Conservation (phyloP, 2,797 vertebrate genomes). For the Galago senegalensis region DNA sequence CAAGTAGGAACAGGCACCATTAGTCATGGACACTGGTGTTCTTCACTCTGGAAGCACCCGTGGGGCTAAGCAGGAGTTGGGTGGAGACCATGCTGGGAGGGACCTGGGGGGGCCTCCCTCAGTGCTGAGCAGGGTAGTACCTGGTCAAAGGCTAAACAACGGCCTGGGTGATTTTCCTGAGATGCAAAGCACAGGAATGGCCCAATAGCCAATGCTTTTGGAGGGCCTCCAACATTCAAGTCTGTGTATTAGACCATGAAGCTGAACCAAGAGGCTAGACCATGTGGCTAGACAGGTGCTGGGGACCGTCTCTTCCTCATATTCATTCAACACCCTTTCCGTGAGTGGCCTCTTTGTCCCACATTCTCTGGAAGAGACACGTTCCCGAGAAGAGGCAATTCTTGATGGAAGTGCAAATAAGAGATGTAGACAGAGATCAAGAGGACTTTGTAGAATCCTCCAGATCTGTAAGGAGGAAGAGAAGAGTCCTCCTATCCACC, state of each 20-base stretch:
- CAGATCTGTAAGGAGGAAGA: too few relatives aligned
- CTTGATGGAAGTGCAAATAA: background rate
- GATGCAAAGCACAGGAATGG: rapidly evolving
- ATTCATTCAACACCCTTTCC: background rate
- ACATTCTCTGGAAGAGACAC: background rate
- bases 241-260: background rate
- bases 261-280: background rate
- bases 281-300: rapidly evolving
- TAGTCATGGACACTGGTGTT: background rate
- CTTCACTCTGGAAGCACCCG: background rate
- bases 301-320: rapidly evolving
- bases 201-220: rapidly evolving
- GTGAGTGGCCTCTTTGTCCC: background rate
- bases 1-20: background rate
- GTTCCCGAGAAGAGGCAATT: background rate
- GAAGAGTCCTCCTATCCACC: rapidly evolving
- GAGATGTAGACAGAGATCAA: background rate
- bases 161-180: background rate
- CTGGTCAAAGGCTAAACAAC: background rate
- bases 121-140: background rate
- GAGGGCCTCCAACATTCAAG: background rate
- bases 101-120: too few relatives aligned
- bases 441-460: background rate
- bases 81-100: too few relatives aligned
- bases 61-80: background rate